Evolutionary conservation across 2,797 vertebrate genomes (phyloP).

Genomic region (Megalops cyprinoides): DNA sequence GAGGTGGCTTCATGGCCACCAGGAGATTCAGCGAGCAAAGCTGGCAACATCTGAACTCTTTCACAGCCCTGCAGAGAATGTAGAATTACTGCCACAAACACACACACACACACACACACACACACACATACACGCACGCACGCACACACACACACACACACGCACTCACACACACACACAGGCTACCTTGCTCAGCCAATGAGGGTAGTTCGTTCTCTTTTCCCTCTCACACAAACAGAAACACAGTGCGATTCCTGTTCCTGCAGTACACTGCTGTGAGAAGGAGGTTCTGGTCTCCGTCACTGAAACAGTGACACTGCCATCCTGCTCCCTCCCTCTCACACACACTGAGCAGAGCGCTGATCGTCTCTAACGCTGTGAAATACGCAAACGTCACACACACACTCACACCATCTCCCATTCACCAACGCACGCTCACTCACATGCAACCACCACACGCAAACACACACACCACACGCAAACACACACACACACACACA

Average conservation of each 20-base stretch:
- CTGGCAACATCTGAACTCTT: slow-evolving; percentile 9
- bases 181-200: neutral
- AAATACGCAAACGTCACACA: slow-evolving; percentile 6
- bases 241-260: neutral
- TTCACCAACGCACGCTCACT: neutral
- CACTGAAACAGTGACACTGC: neutral
- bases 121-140: slow-evolving; percentile 31
- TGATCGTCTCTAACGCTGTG: neutral
- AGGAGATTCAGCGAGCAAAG: neutral
- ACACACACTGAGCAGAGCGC: neutral
- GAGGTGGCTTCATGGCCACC: neutral
- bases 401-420: slow-evolving; percentile 21
- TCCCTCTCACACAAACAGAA: neutral
- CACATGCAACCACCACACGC: neutral
- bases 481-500: slow-evolving; percentile 10
- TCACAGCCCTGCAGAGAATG: neutral
- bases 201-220: neutral
- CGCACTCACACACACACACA: neutral
- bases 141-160: slow-evolving; percentile 27
- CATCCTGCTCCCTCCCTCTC: neutral
- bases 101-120: neutral
- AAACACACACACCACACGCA: neutral
- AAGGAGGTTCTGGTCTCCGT: neutral
- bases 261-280: neutral
- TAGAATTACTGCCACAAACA: neutral